These are phyloP conservation scores for Natator depressus DNA, from an alignment of 2,113 vertebrate genomes.

Conservation along the genomic window DNA sequence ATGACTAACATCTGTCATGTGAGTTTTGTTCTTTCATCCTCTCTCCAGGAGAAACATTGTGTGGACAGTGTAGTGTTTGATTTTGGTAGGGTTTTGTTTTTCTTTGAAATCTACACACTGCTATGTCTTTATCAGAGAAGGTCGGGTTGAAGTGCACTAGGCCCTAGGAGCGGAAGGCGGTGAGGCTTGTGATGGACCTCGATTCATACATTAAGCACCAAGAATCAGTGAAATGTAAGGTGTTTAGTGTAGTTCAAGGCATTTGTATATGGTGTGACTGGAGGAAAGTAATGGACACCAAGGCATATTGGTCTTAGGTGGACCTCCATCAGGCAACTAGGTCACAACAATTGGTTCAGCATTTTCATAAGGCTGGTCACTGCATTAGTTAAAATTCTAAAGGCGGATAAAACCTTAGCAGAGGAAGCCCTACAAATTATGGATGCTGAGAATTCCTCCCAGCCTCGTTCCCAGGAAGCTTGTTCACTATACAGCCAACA, in stretches of 20 bases:
- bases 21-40: background rate
- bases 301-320: background rate
- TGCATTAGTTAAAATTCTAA: background rate
- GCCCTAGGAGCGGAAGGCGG: too few species aligned
- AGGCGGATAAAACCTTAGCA: background rate
- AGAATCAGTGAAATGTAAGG: background rate
- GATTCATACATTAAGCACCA: background rate
- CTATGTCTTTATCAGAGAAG: too few species aligned
- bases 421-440: background rate
- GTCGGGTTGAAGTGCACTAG: too few species aligned
- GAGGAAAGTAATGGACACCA: background rate
- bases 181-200: too few species aligned
- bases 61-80: fast-evolving
- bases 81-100: background rate
- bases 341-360: background rate
- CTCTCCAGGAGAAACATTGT: fast-evolving
- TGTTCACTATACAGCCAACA: background rate
- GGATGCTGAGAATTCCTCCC: background rate
- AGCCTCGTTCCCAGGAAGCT: background rate
- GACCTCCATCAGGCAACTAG: background rate
- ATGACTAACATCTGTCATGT: fast-evolving
- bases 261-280: background rate
- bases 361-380: background rate
- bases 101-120: fast-evolving
- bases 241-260: too few species aligned